Conservation (phyloP, 2,888 invertebrate species). For the Xestia c-nigrum region DNA sequence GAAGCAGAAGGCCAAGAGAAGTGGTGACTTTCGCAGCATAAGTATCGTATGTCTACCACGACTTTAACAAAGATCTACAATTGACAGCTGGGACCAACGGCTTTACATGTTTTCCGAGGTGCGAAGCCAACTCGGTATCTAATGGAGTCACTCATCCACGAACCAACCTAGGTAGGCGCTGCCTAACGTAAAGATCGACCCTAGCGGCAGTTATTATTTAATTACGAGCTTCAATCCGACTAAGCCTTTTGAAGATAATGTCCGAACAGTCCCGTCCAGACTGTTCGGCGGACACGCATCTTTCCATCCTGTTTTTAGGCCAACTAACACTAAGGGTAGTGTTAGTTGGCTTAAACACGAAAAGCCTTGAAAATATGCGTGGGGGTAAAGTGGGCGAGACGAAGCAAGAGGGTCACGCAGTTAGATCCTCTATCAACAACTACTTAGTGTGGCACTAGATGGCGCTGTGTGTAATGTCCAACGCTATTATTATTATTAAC, state of each 20-base stretch:
- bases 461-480: too few relatives aligned
- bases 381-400: background rate
- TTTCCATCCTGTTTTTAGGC: too few relatives aligned
- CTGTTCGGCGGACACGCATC: too few relatives aligned
- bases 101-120: background rate
- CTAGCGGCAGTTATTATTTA: background rate
- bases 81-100: background rate
- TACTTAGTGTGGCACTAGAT: too few relatives aligned
- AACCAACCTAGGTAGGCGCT: background rate
- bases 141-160: background rate
- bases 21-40: background rate
- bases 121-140: background rate
- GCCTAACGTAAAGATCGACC: background rate
- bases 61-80: background rate
- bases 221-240: background rate
- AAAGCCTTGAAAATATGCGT: background rate
- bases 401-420: background rate
- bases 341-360: background rate
- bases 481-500: too few relatives aligned
- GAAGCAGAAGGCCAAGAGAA: background rate
- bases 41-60: too few relatives aligned
- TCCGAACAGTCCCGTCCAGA: background rate
- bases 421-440: too few relatives aligned
- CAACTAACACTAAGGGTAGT: too few relatives aligned
- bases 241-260: background rate